Conservation (phyloP, 2,888 invertebrate genomes). For the Nematopogon swammerdamellus region DNA sequence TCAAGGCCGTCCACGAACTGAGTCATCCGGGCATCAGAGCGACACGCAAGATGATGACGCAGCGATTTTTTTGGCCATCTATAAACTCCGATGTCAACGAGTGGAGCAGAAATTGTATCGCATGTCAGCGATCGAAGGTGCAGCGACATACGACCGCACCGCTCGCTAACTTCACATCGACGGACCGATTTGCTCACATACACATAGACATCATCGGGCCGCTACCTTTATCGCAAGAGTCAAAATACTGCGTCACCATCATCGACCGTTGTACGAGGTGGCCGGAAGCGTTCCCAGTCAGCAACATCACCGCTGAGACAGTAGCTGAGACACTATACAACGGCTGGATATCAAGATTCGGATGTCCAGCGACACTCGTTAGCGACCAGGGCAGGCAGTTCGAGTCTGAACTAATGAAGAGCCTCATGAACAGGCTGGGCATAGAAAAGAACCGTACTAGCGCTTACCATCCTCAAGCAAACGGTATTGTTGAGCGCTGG, state of each 20-base stretch:
- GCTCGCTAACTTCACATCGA: not conserved
- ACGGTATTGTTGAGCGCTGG: conserved; percentile 11
- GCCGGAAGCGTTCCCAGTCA: conserved; percentile 13
- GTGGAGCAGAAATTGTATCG: conserved; percentile 7
- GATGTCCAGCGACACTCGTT: conserved; percentile 13
- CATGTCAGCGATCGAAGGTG: conserved; percentile 5
- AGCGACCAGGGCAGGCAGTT: conserved; percentile 23
- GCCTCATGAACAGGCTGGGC: conserved; percentile 13
- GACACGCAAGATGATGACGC: conserved; percentile 1
- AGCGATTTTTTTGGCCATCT: conserved; percentile 4
- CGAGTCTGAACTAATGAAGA: conserved; percentile 18
- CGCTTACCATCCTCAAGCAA: conserved; percentile 12
- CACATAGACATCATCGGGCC: conserved; percentile 8
- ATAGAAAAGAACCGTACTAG: conserved; percentile 8
- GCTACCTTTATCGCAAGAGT: conserved; percentile 9
- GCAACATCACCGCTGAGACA: conserved; percentile 13
- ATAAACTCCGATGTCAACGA: conserved; percentile 8
- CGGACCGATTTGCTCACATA: conserved; percentile 3
- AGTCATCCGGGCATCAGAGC: conserved; percentile 7
- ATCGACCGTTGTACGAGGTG: conserved; percentile 13
- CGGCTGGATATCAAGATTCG: conserved; percentile 5
- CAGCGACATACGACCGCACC: not conserved
- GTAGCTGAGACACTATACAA: conserved; percentile 10
- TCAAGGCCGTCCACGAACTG: conserved; percentile 10
- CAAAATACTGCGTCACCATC: conserved; percentile 12